Base-by-base conservation (phyloP, 2,888 invertebrate genomes). In the Epistrophe grossulariae region DNA sequence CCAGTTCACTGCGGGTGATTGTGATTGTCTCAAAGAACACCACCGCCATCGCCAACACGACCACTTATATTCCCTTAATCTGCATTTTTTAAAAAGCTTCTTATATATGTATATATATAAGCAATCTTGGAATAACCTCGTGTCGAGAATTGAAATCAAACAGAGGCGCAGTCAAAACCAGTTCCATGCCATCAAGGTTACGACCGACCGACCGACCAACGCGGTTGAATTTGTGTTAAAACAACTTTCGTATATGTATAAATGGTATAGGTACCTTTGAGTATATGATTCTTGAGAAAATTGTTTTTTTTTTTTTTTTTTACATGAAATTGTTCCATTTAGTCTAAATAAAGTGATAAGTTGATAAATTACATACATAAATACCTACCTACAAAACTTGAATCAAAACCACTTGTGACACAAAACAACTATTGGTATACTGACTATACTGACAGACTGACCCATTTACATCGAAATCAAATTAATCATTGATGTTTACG, bases 141-240 rank as follows among this genome's bases (percentile, higher is more conserved):
- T 43, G 60, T 79, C 28, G n/a, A 64, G 57, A 72, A 57, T 59
- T 40, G n/a, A 66, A 52, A 52, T 59, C 52, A 72, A 72, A 78
- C 78, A 79, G 79, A 79, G 79, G 80, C 76, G 79, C 80, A 76
- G 76, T 66, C 59, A 11, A 80, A 84, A 80, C 79, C 77, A 68
- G 84, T 84, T 84, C 80, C 35, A 45, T n/a, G n/a, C 31, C 76
- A 79, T 19, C 62, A 62, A 84, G 79, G 84, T 76, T 79, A 57
- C 52, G 40, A 52, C 55, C 31, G 17, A 66, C 38, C 24, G 11
- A 38, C 55, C 31, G 17, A 66, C 38, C 24, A 10, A 38, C 59
- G 52, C 40, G 10, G 68, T 55, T 19, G 48, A 50, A 84, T 48
- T 68, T 70, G 79, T 70, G 70, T 48, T 68, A 70, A n/a, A 78